Base-by-base conservation (phyloP, 2,113 vertebrate species). In the Myiopsitta monachus region DNA sequence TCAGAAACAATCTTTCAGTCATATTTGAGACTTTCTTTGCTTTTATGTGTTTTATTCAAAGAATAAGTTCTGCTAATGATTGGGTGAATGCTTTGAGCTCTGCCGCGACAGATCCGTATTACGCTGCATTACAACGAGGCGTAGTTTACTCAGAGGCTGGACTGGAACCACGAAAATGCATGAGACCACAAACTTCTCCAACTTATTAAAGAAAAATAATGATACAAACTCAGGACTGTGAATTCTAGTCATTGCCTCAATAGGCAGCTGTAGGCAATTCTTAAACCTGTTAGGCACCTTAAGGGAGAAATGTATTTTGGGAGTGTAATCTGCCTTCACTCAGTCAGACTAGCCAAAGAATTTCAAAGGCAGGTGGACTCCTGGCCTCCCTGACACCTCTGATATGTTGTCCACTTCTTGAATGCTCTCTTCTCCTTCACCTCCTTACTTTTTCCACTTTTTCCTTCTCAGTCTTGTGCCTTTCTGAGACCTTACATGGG, bases 331-430 rank as follows among this genome's bases (percentile, higher is more conserved):
- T 74, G 66, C 61, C 57, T 87, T 77, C 5, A 8, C 27, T 70
- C 69, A 54, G 31, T 70, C 43, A 93, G 73, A 61, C 12, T 14
- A 92, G 36, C 26, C 41, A 43, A 47, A 67, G 44, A 83, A 80
- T 88, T 62, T 90, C 63, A 61, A 81, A 90, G 86, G 8, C 11
- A 73, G 52, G 33, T 70, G 52, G 94, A 88, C 17, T 95, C 47
- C 73, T 41, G 47, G 31, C 75, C 72, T 95, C 30, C 39, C 52
- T 75, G 76, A 39, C 55, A 51, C 11, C 21, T 86, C 68, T 73
- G 10, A 74, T 54, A 28, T 8, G 6, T 86, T 87, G 22, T 73
- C 94, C 72, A 75, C 19, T 44, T 95, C 86, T 77, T 91, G 62
- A 84, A 84, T 82, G 38, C 41, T 66, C 52, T 79, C n/a, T 93